Evolutionary conservation across 2,888 invertebrate species (phyloP), one percentile per base, ranked within the genome.

Genomic region (Ctenicera cuprea): DNA sequence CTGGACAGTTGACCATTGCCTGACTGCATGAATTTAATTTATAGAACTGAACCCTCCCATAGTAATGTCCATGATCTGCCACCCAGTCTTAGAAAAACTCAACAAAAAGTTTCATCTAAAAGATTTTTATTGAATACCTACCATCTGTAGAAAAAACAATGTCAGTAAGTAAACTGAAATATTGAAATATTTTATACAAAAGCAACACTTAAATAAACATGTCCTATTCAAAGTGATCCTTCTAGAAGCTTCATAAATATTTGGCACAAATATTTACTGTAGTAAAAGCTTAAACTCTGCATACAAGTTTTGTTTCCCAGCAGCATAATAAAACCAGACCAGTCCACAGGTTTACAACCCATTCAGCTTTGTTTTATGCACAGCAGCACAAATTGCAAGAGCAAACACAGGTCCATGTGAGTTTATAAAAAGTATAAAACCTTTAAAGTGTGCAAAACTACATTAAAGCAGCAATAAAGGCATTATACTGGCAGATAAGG

Each of bases 311-410:
- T 26, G 26, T 43, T 43, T 43, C 62, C 62, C 62, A 43, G 14
- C 43, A 62, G 62, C 26, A 26, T 43, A 62, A 62, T 62, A 62
- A 62, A 62, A 62, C 22, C 38, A 22, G 22, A 14, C 41, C 14
- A 62, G 37, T 62, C 41, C 37, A 41, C 62, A 62, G 43, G 62
- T 62, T 62, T 62, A 62, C 41, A 26, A 62, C 43, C 62, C 62
- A 62, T 62, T 61, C 43, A 43, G 37, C 62, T 43, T 33, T 43
- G 62, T 62, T 62, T 62, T 62, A 62, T 62, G 26, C 41, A 62
- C 62, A 62, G 41, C 33, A 37, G 38, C 59, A 41, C 37, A 37
- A 61, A 38, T 61, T 61, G 59, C 41, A 61, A 20, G 18, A 61
- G 38, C 59, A 38, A 38, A 41, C 37, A 61, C 33, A 61, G 8